Percentiles rank a stretch among this genome's conserved stretches.
Conservation (phyloP, 1,140 invertebrate species). For the Aphaenogaster rudis region DNA sequence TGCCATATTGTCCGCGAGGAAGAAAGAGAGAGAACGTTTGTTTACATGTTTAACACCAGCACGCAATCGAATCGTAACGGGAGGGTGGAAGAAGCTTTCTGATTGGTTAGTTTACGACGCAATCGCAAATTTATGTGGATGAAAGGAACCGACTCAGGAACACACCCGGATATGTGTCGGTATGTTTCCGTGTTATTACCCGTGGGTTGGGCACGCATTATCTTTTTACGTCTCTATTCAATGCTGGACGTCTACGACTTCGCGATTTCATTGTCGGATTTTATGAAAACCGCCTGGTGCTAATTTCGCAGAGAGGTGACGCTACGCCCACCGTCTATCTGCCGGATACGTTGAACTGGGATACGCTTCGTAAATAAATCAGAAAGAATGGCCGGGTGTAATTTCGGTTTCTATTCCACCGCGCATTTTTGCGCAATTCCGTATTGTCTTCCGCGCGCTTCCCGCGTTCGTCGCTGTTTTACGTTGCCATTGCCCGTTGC, state of each 20-base stretch:
- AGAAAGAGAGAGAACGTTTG: background rate
- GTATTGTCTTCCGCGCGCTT: background rate
- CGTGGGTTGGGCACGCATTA: background rate
- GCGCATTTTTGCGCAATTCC: constrained; percentile 23
- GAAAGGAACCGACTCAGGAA: background rate
- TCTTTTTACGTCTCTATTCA: background rate
- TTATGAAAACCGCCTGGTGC: background rate
- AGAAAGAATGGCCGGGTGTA: background rate
- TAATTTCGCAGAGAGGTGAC: background rate
- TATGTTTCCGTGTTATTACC: constrained; percentile 14
- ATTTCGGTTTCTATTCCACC: background rate
- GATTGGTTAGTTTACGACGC: constrained; percentile 16
- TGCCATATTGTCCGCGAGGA: background rate
- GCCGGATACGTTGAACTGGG: background rate
- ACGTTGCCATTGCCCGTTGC: background rate
- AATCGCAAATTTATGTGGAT: constrained; percentile 41
- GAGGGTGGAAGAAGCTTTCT: constrained; percentile 7
- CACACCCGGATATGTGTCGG: constrained; percentile 7
- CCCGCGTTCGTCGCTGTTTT: background rate
- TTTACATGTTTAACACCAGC: constrained; percentile 20
- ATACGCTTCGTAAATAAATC: background rate
- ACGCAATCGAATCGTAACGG: constrained; percentile 39
- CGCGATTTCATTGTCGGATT: background rate
- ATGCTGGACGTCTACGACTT: background rate
- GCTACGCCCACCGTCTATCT: background rate